Evolutionary conservation across 92 coral and sea anemone genomes (phyloP).

Genomic region (Paragorgia papillata): DNA sequence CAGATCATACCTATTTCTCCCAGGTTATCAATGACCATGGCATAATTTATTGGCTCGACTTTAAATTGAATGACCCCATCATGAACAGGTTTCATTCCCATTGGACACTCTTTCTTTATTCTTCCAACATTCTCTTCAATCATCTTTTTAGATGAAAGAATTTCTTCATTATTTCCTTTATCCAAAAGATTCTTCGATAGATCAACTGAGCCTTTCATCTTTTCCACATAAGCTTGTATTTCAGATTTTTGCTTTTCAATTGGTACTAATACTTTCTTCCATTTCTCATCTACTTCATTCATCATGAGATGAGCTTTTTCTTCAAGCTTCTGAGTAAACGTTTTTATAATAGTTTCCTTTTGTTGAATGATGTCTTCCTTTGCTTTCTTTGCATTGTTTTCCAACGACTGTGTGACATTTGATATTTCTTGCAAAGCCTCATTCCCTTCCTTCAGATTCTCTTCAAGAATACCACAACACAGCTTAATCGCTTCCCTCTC

Average conservation of each 20-base stretch:
- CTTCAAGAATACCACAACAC: background rate
- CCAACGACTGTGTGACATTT: background rate
- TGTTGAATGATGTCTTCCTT: constrained; percentile 4
- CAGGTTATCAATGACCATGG: no score
- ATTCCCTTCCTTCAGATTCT: background rate
- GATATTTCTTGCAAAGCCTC: background rate
- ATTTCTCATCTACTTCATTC: constrained; percentile 29
- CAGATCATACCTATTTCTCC: no score
- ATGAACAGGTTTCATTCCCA: no score
- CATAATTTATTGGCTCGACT: no score
- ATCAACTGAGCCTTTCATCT: constrained; percentile 12
- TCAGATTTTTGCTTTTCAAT: constrained; percentile 7
- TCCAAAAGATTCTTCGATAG: background rate
- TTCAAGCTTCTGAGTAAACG: background rate
- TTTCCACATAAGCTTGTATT: background rate
- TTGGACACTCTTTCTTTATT: constrained; percentile 1
- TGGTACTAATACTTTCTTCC: constrained; percentile 8
- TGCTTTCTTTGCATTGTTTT: background rate
- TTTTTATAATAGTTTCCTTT: background rate
- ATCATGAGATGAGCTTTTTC: constrained; percentile 1
- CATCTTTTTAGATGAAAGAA: background rate
- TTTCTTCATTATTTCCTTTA: background rate
- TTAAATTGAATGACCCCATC: no score
- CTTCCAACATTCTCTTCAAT: constrained; percentile 12
- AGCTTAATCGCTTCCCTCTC: no score